Evolutionary conservation across 2,888 invertebrate species (phyloP).

Genomic region (Nipponacmea schrenckii): DNA sequence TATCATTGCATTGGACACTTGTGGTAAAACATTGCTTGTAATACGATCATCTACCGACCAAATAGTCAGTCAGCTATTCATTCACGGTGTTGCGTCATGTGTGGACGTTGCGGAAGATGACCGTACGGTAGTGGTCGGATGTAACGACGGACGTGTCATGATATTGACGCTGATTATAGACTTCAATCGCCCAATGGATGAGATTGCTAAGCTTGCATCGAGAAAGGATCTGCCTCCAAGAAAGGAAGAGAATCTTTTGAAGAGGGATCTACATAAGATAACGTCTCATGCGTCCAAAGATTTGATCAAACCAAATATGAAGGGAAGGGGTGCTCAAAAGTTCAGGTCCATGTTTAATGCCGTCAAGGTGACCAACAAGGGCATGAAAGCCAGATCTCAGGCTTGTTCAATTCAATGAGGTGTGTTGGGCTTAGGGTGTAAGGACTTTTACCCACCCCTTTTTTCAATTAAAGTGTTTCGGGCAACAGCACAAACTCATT

Average conservation of each 20-base stretch:
- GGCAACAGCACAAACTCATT: too few relatives aligned
- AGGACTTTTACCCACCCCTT: too few relatives aligned
- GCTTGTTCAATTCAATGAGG: constrained; percentile 39
- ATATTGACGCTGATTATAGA: constrained; percentile 52
- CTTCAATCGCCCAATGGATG: constrained; percentile 45
- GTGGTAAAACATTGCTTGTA: constrained; percentile 42
- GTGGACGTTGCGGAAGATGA: constrained; percentile 52
- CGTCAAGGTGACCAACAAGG: constrained; percentile 36
- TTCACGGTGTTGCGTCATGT: constrained; percentile 53
- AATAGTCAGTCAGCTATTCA: constrained; percentile 42
- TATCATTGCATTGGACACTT: constrained; percentile 45
- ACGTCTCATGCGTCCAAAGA: constrained; percentile 38
- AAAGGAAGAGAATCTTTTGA: constrained; percentile 39
- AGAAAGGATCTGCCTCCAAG: constrained; percentile 29
- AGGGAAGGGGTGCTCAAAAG: constrained; percentile 39
- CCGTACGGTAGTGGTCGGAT: constrained; percentile 56
- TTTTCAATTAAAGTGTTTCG: too few relatives aligned
- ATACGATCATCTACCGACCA: constrained; percentile 42
- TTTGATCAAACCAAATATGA: constrained; percentile 25
- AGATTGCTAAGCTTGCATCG: neutral
- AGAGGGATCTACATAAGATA: constrained; percentile 39
- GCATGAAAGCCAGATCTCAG: constrained; percentile 31
- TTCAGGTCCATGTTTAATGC: constrained; percentile 48
- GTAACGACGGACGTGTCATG: constrained; percentile 56
- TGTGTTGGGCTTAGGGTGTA: too few relatives aligned